phyloP scores from a whole-genome alignment of 2,113 vertebrate species.

The Atrichornis clamosus region DNA sequence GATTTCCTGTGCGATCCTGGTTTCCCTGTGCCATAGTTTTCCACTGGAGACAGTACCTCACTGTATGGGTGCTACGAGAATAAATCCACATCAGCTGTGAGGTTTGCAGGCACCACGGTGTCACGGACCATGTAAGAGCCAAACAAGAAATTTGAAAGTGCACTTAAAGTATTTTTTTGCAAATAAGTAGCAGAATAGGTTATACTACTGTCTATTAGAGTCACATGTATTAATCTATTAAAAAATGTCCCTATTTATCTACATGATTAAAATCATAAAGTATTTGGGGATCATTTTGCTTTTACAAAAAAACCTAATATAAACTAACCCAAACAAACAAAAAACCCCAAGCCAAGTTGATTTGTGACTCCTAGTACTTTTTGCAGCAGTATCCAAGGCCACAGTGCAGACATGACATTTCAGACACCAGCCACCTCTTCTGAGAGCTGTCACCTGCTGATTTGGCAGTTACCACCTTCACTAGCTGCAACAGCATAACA shows the following conservation, averaged over 20 bases:
- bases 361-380: neutral
- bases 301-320: neutral
- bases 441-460: neutral
- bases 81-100: neutral
- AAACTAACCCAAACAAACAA: neutral
- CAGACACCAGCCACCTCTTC: neutral
- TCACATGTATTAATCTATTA: neutral
- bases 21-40: neutral
- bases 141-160: neutral
- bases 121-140: rapidly evolving
- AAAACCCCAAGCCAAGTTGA: neutral
- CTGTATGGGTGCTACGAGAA: neutral
- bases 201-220: neutral
- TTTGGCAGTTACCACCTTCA: neutral
- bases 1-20: neutral
- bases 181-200: neutral
- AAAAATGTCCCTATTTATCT: neutral
- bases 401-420: neutral
- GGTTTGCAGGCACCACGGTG: neutral
- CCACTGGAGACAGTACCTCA: neutral
- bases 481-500: neutral
- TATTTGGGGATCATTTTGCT: neutral
- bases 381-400: neutral
- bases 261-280: neutral
- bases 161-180: neutral